Conservation (phyloP, 1,140 invertebrate species). For the Bombus polaris region DNA sequence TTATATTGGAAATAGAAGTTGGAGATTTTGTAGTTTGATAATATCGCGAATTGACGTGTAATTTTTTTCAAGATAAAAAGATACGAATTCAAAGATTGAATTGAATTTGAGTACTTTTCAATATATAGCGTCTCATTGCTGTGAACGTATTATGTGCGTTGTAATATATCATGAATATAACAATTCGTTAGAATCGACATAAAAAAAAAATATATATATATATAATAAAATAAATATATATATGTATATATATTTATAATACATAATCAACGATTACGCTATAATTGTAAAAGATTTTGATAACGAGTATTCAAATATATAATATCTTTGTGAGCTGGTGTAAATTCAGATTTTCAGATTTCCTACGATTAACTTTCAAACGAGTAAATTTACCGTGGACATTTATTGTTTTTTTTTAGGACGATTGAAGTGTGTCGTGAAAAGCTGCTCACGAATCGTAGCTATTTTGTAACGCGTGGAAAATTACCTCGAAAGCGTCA, state of each 20-base stretch:
- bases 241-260: neutral
- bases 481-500: constrained; percentile 90
- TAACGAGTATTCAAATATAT: neutral
- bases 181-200: too few relatives aligned
- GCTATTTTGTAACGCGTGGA: neutral
- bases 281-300: neutral
- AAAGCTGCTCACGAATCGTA: neutral
- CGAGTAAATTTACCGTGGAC: neutral
- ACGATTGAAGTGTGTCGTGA: neutral
- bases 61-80: too few relatives aligned
- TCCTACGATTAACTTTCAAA: neutral
- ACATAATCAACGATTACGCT: too few relatives aligned
- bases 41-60: too few relatives aligned
- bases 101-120: too few relatives aligned
- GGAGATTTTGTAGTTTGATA: neutral
- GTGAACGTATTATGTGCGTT: too few relatives aligned
- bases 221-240: too few relatives aligned
- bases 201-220: too few relatives aligned
- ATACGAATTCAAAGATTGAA: too few relatives aligned
- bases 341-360: neutral
- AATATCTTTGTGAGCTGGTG: too few relatives aligned
- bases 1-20: neutral
- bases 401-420: neutral
- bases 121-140: too few relatives aligned
- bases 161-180: too few relatives aligned